phyloP scores from a whole-genome alignment of 2,888 invertebrate species.

The Silvanus unidentatus region DNA sequence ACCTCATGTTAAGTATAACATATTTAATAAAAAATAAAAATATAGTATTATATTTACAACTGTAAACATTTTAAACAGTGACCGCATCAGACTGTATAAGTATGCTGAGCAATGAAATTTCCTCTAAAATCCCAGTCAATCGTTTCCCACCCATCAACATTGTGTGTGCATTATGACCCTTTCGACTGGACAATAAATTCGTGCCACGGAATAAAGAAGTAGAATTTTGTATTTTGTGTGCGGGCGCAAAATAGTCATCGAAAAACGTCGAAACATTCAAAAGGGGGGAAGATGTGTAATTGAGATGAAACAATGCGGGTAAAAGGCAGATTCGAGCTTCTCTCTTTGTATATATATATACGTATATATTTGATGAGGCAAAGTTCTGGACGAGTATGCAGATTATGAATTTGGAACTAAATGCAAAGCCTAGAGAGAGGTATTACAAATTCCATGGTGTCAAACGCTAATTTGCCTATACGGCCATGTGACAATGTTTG shows the following conservation, averaged over 20 bases:
- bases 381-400: background rate
- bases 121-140: too few species aligned
- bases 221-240: conserved; percentile 19
- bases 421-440: conserved; percentile 13
- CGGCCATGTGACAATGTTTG: conserved; percentile 36
- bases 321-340: conserved; percentile 11
- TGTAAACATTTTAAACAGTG: too few species aligned
- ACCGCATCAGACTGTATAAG: too few species aligned
- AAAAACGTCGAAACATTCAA: background rate
- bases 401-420: conserved; percentile 16
- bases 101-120: too few species aligned
- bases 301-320: conserved; percentile 28
- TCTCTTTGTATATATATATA: too few species aligned
- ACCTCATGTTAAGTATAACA: too few species aligned
- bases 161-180: too few species aligned
- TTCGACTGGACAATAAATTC: conserved; percentile 10
- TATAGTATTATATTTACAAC: too few species aligned
- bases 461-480: conserved; percentile 32
- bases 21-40: too few species aligned
- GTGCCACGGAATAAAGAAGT: conserved; percentile 26
- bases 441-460: conserved; percentile 25
- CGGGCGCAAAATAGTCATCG: conserved; percentile 20
- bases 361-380: background rate
- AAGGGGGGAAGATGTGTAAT: conserved; percentile 19
- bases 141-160: too few species aligned